Percentiles rank a stretch among this genome's conserved stretches.
These are phyloP conservation scores for Rhyacophila evoluta DNA, from an alignment of 2,888 invertebrate species.

Conservation along the genomic window DNA sequence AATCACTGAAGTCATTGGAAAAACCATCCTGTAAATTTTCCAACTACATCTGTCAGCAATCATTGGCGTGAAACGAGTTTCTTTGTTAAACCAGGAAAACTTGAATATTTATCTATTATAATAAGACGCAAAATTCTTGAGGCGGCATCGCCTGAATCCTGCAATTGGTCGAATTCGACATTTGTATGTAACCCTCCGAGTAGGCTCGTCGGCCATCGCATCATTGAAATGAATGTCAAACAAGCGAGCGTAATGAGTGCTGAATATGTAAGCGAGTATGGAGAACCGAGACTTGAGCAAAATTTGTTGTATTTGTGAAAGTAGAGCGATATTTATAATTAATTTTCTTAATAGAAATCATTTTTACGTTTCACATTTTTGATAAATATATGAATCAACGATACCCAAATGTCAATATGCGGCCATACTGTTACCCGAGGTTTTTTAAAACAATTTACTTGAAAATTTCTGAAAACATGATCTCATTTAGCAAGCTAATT, in stretches of 20 bases:
- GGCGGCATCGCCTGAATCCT: no score
- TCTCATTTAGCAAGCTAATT: no score
- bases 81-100: neutral
- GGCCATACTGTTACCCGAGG: no score
- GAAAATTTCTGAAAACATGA: no score
- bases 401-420: no score
- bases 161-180: neutral
- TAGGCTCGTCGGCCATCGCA: constrained; percentile 31
- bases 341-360: no score
- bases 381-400: no score
- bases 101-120: no score
- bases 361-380: no score
- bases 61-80: neutral
- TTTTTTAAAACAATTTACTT: no score
- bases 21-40: neutral
- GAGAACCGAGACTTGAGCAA: neutral
- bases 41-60: neutral
- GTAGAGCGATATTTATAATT: neutral
- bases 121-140: no score
- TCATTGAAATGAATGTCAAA: constrained; percentile 49
- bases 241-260: constrained; percentile 46
- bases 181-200: constrained; percentile 21
- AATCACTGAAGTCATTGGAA: neutral
- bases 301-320: neutral
- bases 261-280: constrained; percentile 45